Evolutionary conservation across 1,140 invertebrate genomes (phyloP).

Genomic region (Bombus ignitus): DNA sequence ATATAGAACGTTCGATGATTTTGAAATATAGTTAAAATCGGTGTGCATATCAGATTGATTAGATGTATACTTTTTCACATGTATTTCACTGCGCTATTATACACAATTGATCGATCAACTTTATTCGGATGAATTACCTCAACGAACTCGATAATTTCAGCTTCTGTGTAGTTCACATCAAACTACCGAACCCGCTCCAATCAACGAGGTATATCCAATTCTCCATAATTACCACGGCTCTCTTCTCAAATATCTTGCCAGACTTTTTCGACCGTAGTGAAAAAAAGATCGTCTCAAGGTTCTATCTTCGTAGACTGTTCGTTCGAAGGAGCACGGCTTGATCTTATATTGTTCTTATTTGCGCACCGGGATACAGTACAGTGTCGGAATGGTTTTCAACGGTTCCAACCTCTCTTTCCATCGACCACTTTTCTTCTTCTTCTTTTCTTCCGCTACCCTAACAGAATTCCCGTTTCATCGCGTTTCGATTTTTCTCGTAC

Average conservation of each 20-base stretch:
- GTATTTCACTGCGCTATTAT: too few species aligned
- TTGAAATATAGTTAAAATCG: too few species aligned
- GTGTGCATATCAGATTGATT: too few species aligned
- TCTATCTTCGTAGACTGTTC: neutral
- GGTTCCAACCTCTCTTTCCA: neutral
- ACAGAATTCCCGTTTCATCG: slow-evolving; percentile 1
- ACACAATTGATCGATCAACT: too few species aligned
- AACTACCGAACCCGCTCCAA: neutral
- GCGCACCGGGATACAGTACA: neutral
- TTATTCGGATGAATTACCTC: too few species aligned
- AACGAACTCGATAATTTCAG: too few species aligned
- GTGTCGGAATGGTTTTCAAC: neutral
- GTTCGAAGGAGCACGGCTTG: neutral
- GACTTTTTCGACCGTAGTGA: neutral
- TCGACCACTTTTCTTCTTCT: neutral
- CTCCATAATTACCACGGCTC: neutral
- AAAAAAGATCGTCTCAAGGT: neutral
- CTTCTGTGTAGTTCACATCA: too few species aligned
- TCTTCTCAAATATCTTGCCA: neutral
- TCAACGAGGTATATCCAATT: neutral
- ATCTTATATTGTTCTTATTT: slow-evolving; percentile 19
- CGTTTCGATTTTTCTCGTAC: slow-evolving; percentile 18
- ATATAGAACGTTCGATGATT: too few species aligned
- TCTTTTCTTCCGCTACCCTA: too few species aligned
- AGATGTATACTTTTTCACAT: too few species aligned